Evolutionary conservation across 1,140 invertebrate species (phyloP), one percentile per base, ranked within the genome.

Genomic region (Achroia grisella): DNA sequence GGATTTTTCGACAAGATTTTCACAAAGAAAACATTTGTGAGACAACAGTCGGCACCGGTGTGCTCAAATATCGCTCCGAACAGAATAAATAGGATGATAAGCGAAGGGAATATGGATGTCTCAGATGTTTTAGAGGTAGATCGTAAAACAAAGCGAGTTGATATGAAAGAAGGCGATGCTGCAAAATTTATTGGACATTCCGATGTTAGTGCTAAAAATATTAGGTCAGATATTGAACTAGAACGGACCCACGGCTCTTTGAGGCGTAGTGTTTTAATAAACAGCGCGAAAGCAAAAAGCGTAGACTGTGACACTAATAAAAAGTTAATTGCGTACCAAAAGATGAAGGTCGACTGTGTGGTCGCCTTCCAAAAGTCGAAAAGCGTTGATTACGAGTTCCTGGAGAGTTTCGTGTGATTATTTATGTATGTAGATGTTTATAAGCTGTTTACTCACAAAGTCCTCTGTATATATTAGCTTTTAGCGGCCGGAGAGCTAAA

Each of bases 181-280:
- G 45, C 58, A 30, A 70, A 62, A 54, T 77, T 70, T 59, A 70
- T 73, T 43, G 54, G 59, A 63, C 72, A 79, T 78, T 81, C 75
- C 67, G 71, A 74, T 64, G 43, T 46, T 54, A 76, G 62, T 63
- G 60, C 37, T 57, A 69, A 60, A 45, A 23, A 23, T 23, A 23
- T 23, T 23, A 6, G 2, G 6, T 49, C 63, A 15, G 71, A 75
- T 44, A 59, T 69, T 46, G 75, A 80, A 44, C 30, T 68, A 14
- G 75, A 79, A 35, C 60, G 68, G 33, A 56, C 48, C 28, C 52
- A 65, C 15, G 62, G 65, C 44, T 87, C 87, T 4, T 61, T 87
- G 11, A 68, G 86, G 28, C 82, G 83, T 12, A 87, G 77, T 40
- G 83, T 86, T 32, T 68, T 87, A 42, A 73, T 86, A 64, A 87